phyloP scores from a whole-genome alignment of 1,140 invertebrate species.

The Drosophila guanche region DNA sequence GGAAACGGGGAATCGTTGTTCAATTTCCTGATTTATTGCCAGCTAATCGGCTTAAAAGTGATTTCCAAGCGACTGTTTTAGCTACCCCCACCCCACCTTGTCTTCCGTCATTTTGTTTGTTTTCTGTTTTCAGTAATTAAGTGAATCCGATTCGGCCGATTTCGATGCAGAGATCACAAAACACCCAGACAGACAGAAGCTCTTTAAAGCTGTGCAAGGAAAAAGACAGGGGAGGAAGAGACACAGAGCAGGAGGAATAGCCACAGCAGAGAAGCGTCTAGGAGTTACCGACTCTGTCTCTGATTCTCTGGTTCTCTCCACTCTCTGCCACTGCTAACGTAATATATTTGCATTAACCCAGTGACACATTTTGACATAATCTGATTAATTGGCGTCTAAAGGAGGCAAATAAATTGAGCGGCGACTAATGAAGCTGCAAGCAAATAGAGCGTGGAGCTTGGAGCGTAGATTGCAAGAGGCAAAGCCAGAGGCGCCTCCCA shows the following conservation, averaged over 20 bases:
- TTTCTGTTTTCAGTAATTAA: conserved; percentile 63
- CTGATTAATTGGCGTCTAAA: conserved; percentile 79
- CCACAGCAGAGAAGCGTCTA: no score
- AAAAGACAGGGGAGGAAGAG: not conserved
- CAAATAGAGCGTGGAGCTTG: conserved; percentile 39
- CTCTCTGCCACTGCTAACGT: conserved; percentile 14
- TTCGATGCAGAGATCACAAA: conserved; percentile 39
- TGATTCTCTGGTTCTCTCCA: conserved; percentile 9
- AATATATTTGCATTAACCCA: conserved; percentile 82
- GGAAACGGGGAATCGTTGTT: conserved; percentile 17
- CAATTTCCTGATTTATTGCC: conserved; percentile 34
- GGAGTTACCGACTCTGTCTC: no score
- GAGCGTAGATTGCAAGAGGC: not conserved
- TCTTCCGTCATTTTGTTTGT: conserved; percentile 17
- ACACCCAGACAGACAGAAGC: not conserved
- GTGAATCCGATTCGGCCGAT: conserved; percentile 58
- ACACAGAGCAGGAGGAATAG: no score
- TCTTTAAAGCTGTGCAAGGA: not conserved
- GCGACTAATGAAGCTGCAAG: conserved; percentile 63
- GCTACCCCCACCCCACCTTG: not conserved
- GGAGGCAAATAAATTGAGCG: conserved; percentile 70
- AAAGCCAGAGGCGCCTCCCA: no score
- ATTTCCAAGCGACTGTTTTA: conserved; percentile 28
- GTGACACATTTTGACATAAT: conserved; percentile 81
- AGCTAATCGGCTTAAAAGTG: conserved; percentile 65